A percentile compares a stretch with the other conserved stretches of the same genome.
Evolutionary conservation across 2,797 vertebrate species (phyloP).

Genomic region (Sebastes goodei): DNA sequence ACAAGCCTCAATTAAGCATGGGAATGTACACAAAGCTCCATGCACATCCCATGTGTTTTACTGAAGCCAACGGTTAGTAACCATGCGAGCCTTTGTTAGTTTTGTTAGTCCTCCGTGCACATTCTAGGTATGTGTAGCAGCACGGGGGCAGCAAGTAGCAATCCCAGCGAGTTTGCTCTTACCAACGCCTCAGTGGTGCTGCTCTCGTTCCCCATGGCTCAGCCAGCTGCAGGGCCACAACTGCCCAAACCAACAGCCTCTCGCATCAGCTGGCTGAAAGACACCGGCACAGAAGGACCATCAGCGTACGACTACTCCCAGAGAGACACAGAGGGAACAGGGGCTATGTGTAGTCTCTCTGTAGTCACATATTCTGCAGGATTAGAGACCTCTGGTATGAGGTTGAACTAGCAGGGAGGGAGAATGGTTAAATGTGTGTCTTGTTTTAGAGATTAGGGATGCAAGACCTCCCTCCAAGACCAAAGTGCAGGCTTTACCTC

Average conservation of each 20-base stretch:
- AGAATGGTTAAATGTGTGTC: conserved; percentile 26
- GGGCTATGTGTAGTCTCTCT: conserved; percentile 10
- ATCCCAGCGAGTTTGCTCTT: conserved; percentile 64
- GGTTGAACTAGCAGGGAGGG: conserved; percentile 30
- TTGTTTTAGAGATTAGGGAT: conserved; percentile 63
- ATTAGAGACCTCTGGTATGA: conserved; percentile 69
- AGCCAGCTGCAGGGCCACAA: conserved; percentile 59
- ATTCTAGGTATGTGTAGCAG: conserved; percentile 6
- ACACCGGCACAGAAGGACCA: conserved; percentile 62
- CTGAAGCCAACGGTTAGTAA: conserved; percentile 38
- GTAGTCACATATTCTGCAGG: conserved; percentile 40
- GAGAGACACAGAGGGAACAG: conserved; percentile 7
- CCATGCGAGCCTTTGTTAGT: conserved; percentile 34
- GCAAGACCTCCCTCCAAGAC: conserved; percentile 34
- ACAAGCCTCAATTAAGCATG: conserved; percentile 19
- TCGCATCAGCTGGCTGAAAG: conserved; percentile 77
- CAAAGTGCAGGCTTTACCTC: conserved; percentile 51
- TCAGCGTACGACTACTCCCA: conserved; percentile 35
- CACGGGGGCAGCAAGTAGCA: conserved; percentile 10
- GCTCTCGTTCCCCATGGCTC: conserved; percentile 85
- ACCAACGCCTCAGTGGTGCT: conserved; percentile 79
- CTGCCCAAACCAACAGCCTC: conserved; percentile 50
- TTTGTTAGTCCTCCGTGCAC: conserved; percentile 40
- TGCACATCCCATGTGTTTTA: neutral
- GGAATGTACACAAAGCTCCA: conserved; percentile 5